Conservation (phyloP, 2,888 invertebrate genomes). For the Eudasyphora cyanicolor region DNA sequence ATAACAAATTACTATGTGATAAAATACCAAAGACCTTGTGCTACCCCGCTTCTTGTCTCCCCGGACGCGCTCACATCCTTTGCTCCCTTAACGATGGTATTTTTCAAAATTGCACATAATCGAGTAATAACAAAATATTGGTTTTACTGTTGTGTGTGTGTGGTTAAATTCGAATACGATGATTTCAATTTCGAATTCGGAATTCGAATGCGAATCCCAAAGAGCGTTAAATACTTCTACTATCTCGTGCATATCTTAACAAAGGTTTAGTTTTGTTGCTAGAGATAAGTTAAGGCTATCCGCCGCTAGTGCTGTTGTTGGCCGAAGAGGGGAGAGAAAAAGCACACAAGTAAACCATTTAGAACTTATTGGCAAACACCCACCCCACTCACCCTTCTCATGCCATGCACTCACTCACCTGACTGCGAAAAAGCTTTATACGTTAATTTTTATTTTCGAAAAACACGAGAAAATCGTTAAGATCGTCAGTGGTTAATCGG, state of each 20-base stretch:
- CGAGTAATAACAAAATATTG: conserved; percentile 36
- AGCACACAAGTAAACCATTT: conserved; percentile 39
- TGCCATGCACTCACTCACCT: not conserved
- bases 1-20: conserved; percentile 40
- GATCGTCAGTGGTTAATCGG: conserved; percentile 74
- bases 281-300: conserved; percentile 58
- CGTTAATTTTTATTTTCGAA: conserved; percentile 30
- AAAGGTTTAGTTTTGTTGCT: conserved; percentile 17
- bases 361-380: not conserved
- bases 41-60: not conserved
- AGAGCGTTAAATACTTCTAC: not conserved
- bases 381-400: not conserved
- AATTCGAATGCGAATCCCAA: conserved; percentile 1
- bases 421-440: conserved; percentile 54
- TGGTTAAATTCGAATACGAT: too few relatives aligned
- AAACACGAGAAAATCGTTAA: conserved; percentile 58
- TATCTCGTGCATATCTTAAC: conserved; percentile 53
- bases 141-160: conserved; percentile 35
- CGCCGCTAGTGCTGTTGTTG: conserved; percentile 8
- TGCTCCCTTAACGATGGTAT: not conserved
- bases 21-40: not conserved
- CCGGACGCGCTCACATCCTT: not conserved
- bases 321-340: conserved; percentile 9
- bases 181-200: conserved; percentile 8
- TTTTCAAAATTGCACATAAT: conserved; percentile 3